Percentiles rank a stretch among this genome's conserved stretches.
phyloP scores from a whole-genome alignment of 2,888 invertebrate genomes.

The Pristionchus japonicus region DNA sequence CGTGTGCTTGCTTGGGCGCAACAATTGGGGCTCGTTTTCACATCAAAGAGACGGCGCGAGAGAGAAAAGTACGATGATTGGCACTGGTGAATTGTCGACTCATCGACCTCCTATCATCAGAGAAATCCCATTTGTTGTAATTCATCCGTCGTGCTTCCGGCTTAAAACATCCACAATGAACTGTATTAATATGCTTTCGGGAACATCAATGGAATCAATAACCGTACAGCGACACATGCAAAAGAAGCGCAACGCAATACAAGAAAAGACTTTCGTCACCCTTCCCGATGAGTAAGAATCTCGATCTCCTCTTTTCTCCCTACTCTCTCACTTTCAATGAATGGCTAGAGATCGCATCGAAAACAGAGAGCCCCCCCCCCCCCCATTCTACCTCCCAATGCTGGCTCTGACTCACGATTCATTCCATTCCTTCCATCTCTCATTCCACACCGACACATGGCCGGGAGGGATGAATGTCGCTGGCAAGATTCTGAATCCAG shows the following conservation, averaged over 20 bases:
- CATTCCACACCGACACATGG: neutral
- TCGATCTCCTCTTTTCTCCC: neutral
- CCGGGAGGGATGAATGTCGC: neutral
- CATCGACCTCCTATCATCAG: neutral
- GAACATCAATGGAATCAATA: neutral
- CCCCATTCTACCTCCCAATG: neutral
- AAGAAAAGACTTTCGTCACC: neutral
- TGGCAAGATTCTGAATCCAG: neutral
- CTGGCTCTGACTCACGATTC: neutral
- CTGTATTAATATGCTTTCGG: neutral
- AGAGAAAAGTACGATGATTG: neutral
- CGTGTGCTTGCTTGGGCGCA: neutral
- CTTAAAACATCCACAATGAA: too few relatives aligned
- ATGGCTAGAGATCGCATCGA: neutral
- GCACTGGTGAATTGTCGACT: neutral
- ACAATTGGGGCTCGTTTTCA: constrained; percentile 35
- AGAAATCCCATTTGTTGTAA: neutral
- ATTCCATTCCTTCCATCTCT: constrained; percentile 1
- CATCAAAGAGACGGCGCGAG: neutral
- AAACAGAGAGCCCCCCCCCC: neutral
- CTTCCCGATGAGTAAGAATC: neutral
- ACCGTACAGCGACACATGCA: neutral
- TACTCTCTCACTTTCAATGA: neutral
- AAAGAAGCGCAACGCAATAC: neutral
- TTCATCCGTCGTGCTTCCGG: neutral